Percentiles rank a stretch among this genome's conserved stretches.
phyloP scores from a whole-genome alignment of 2,797 vertebrate species.

The Epinephelus awoara region DNA sequence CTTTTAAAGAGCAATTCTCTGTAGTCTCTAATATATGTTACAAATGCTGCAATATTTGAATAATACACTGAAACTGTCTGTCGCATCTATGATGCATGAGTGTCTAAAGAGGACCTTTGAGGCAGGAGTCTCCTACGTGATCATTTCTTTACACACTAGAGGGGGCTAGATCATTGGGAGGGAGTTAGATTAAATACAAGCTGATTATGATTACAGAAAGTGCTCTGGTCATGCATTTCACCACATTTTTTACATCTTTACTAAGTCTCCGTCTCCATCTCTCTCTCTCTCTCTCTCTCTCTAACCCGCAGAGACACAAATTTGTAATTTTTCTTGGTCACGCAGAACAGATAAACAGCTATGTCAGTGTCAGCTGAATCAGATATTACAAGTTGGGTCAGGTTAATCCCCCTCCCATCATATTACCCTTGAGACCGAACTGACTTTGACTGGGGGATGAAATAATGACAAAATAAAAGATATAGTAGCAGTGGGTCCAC shows the following conservation, averaged over 20 bases:
- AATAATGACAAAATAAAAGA: slow-evolving; percentile 77
- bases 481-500: slow-evolving; percentile 54
- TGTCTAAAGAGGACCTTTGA: slow-evolving; percentile 39
- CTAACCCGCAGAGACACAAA: slow-evolving; percentile 10
- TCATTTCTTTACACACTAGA: slow-evolving; percentile 81
- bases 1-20: slow-evolving; percentile 20
- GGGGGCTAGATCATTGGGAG: slow-evolving; percentile 83
- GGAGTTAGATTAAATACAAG: slow-evolving; percentile 58
- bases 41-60: slow-evolving; percentile 38
- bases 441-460: slow-evolving; percentile 62
- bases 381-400: slow-evolving; percentile 63
- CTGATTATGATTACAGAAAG: slow-evolving; percentile 52
- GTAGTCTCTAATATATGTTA: slow-evolving; percentile 11
- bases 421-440: slow-evolving; percentile 65
- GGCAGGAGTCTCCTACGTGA: slow-evolving; percentile 42
- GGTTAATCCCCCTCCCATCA: slow-evolving; percentile 65
- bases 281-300: slow-evolving; percentile 1
- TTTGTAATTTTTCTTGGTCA: slow-evolving; percentile 36
- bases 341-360: slow-evolving; percentile 62
- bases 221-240: slow-evolving; percentile 25
- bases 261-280: not conserved
- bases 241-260: slow-evolving; percentile 26
- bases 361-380: slow-evolving; percentile 59
- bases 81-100: slow-evolving; percentile 50
- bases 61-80: slow-evolving; percentile 23